Percentiles rank a stretch among this genome's conserved stretches.
These are phyloP conservation scores for Stegostoma tigrinum DNA, from an alignment of 2,113 vertebrate genomes.

Conservation along the genomic window DNA sequence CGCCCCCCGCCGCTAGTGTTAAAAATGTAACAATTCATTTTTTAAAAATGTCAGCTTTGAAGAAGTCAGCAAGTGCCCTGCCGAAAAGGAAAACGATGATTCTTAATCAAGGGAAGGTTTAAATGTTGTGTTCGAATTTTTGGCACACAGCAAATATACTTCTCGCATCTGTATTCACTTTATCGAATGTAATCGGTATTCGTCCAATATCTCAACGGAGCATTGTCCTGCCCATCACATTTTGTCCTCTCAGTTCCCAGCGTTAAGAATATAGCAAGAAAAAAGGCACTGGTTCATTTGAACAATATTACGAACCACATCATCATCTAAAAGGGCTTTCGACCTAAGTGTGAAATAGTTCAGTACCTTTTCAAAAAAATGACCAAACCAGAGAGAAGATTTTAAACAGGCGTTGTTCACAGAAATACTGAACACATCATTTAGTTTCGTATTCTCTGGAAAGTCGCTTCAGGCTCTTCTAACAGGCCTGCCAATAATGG, in stretches of 20 bases:
- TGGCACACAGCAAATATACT: not conserved
- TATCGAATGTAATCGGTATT: not conserved
- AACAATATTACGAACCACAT: not conserved
- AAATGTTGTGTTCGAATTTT: not conserved
- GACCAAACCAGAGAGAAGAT: not conserved
- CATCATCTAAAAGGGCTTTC: not conserved
- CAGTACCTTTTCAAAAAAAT: not conserved
- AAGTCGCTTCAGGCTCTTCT: not conserved
- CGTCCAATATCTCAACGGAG: not conserved
- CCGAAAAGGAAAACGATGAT: not conserved
- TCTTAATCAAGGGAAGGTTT: not conserved
- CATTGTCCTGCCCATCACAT: not conserved
- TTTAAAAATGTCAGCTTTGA: not conserved
- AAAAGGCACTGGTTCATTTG: not conserved
- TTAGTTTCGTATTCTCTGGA: not conserved
- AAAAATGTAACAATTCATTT: not conserved
- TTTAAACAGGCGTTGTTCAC: not conserved
- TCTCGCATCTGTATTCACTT: not conserved
- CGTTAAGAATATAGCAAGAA: not conserved
- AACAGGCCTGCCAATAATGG: constrained; percentile 28
- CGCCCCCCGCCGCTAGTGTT: not conserved
- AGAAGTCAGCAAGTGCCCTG: not conserved
- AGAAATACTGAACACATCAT: not conserved
- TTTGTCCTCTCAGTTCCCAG: not conserved
- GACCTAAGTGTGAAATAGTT: not conserved